These are phyloP conservation scores for Barnardius zonarius DNA, from an alignment of 2,113 vertebrate genomes.

Conservation along the genomic window DNA sequence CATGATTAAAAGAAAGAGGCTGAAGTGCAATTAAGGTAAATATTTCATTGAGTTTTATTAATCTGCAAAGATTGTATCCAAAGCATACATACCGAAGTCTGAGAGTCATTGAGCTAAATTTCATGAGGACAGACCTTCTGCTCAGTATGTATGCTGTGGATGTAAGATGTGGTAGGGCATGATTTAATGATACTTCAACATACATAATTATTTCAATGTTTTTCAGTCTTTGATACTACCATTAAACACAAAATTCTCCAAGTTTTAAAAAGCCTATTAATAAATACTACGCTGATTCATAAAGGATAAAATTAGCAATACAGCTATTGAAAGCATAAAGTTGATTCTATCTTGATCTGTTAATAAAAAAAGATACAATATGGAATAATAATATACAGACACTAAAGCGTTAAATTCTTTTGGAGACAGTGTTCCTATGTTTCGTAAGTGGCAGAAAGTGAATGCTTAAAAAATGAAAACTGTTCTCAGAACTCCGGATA, in stretches of 20 bases:
- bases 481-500: neutral
- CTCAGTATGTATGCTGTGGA: neutral
- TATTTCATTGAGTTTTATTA: constrained; percentile 39
- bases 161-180: neutral
- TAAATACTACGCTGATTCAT: neutral
- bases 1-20: constrained; percentile 31
- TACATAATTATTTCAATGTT: neutral
- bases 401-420: neutral
- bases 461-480: neutral
- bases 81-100: neutral
- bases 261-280: neutral
- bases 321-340: neutral
- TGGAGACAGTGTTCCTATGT: neutral
- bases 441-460: neutral
- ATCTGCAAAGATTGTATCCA: neutral
- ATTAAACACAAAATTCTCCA: neutral
- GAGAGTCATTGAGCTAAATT: neutral
- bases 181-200: neutral
- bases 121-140: neutral
- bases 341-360: neutral
- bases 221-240: neutral
- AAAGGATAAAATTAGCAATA: neutral
- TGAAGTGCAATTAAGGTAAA: constrained; percentile 51
- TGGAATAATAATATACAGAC: neutral
- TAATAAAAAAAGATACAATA: neutral